Percentiles rank a stretch among this genome's conserved stretches.
phyloP scores from a whole-genome alignment of 1,140 invertebrate species.

The Nilaparvata lugens region DNA sequence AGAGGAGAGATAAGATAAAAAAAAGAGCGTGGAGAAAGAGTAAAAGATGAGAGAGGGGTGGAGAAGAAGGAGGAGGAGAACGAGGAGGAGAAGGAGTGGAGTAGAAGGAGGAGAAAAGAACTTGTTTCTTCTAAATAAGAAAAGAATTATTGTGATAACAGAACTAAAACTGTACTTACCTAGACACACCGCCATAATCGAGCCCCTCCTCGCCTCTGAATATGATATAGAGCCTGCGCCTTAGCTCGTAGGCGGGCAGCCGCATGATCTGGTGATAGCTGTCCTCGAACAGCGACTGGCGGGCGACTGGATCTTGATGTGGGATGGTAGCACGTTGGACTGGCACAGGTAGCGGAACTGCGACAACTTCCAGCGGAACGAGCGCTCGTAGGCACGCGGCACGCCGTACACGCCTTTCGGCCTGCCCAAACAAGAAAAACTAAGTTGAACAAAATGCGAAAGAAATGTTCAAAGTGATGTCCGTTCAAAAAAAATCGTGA shows the following conservation, averaged over 20 bases:
- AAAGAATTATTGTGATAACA: too few relatives aligned
- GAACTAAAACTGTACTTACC: slow-evolving; percentile 38
- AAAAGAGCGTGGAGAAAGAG: too few relatives aligned
- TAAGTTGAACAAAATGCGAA: too few relatives aligned
- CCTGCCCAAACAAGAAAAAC: slow-evolving; percentile 39
- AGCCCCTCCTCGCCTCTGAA: slow-evolving; percentile 97
- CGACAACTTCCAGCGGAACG: slow-evolving; percentile 97
- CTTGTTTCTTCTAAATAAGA: too few relatives aligned
- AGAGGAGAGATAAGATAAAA: too few relatives aligned
- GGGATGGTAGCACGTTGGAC: slow-evolving; percentile 91
- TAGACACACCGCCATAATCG: slow-evolving; percentile 96
- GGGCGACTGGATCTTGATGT: slow-evolving; percentile 95
- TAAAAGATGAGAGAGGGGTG: too few relatives aligned
- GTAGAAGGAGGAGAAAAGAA: too few relatives aligned
- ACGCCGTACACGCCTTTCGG: slow-evolving; percentile 91
- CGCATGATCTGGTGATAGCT: slow-evolving; percentile 89
- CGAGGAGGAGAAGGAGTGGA: too few relatives aligned
- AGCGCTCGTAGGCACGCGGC: slow-evolving; percentile 89
- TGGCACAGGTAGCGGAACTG: slow-evolving; percentile 98
- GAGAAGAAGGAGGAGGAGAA: too few relatives aligned
- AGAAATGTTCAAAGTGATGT: too few relatives aligned
- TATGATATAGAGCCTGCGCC: slow-evolving; percentile 92
- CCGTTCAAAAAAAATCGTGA: too few relatives aligned
- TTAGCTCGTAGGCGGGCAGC: slow-evolving; percentile 80
- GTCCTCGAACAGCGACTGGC: slow-evolving; percentile 97